Evolutionary conservation across 1,140 invertebrate species (phyloP), one percentile per base, ranked within the genome.

Genomic region (Monomorium pharaonis): DNA sequence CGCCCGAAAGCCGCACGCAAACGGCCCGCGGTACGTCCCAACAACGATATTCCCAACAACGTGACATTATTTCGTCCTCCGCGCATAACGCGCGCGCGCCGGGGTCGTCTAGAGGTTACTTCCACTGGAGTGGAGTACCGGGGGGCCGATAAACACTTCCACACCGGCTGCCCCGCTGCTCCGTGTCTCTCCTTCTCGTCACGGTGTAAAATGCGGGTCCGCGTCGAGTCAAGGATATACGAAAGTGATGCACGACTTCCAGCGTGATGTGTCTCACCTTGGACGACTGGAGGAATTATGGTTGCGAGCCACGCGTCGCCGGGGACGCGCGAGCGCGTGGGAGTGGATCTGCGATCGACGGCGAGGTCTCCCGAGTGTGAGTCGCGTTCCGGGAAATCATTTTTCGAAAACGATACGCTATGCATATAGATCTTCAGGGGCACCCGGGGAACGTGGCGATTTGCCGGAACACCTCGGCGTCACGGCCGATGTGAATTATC

Each of bases 81-180:
- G 58, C 60, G 87, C 58, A 65, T 76, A 78, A 88, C 83, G 69
- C 63, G 67, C 18, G 86, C 83, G 69, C 63, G 67, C 18, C 78
- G 80, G 70, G 89, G 88, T 89, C 88, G 89, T 89, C 88, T 90
- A 47, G 88, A 90, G 89, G 88, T 90, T 88, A 88, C n/a, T n/a
- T n/a, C n/a, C n/a, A 70, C 51, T 37, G n/a, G 70, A 51, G 74
- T 51, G 60, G 78, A 84, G 84, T 85, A 89, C 56, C 54, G 72
- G 78, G 56, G 51, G 70, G n/a, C n/a, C 77, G 86, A 74, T 62
- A 74, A 81, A 81, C 63, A 27, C 63, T 62, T 76, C 21, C 58
- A 65, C 58, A 65, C 42, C 49, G 65, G n/a, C 33, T 65, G 44
- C 51, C 81, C 33, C n/a, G n/a, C n/a, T n/a, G n/a, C 44, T 27